Evolutionary conservation across 2,888 invertebrate genomes (phyloP).

Genomic region (Scelioninae gen. 1): DNA sequence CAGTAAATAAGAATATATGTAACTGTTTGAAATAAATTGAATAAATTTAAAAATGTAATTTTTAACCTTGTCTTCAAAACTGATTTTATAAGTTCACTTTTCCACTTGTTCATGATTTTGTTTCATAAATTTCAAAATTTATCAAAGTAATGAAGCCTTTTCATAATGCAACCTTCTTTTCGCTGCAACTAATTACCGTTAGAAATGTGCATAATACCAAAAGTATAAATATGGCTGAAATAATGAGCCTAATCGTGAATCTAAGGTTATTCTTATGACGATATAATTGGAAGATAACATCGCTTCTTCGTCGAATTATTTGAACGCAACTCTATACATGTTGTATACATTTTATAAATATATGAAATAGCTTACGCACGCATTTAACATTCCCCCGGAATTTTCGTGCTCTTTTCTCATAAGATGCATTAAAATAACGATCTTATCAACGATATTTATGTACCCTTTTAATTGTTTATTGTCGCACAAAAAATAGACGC

Average conservation of each 20-base stretch:
- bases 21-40: too few relatives aligned
- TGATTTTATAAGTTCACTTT: too few relatives aligned
- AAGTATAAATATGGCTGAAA: conserved; percentile 46
- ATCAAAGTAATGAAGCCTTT: too few relatives aligned
- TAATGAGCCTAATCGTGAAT: conserved; percentile 49
- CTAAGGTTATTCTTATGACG: conserved; percentile 45
- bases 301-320: conserved; percentile 35
- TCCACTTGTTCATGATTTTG: too few relatives aligned
- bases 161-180: too few relatives aligned
- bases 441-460: conserved; percentile 48
- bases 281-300: conserved; percentile 51
- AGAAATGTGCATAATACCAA: conserved; percentile 13
- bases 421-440: conserved; percentile 36
- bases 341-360: too few relatives aligned
- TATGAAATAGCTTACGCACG: too few relatives aligned
- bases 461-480: conserved; percentile 40
- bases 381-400: conserved; percentile 28
- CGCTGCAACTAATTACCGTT: too few relatives aligned
- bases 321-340: conserved; percentile 47
- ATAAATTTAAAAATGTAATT: too few relatives aligned
- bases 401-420: conserved; percentile 54
- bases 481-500: conserved; percentile 11
- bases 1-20: too few relatives aligned
- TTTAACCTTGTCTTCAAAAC: too few relatives aligned
- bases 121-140: too few relatives aligned